Evolutionary conservation across 2,797 vertebrate species (phyloP).

Genomic region (Morelia viridis): DNA sequence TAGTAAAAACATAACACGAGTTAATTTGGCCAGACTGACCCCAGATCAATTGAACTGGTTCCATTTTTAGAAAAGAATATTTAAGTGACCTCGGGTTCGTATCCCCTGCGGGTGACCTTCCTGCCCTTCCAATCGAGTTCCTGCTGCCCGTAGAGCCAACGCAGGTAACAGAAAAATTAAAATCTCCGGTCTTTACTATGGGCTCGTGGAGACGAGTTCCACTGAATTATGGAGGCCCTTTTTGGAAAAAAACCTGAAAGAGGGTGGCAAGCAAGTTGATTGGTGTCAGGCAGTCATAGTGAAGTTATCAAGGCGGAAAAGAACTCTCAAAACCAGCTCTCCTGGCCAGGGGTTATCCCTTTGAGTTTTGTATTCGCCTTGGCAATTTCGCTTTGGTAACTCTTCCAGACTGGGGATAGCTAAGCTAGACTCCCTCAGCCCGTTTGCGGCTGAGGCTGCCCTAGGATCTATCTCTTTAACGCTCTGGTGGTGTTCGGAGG

Average conservation of each 20-base stretch:
- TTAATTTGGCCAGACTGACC: background rate
- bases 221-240: background rate
- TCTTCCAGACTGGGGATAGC: background rate
- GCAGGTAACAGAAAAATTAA: background rate
- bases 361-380: background rate
- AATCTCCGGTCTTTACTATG: background rate
- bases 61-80: slow-evolving; percentile 16
- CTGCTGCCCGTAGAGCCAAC: background rate
- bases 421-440: background rate
- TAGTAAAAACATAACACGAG: background rate
- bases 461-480: background rate
- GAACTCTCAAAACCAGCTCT: background rate
- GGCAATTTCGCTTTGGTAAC: background rate
- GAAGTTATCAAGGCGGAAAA: background rate
- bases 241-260: background rate
- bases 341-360: background rate
- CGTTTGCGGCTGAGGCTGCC: background rate
- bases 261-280: background rate
- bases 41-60: background rate
- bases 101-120: background rate
- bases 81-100: background rate
- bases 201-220: background rate
- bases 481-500: background rate
- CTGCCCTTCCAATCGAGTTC: background rate
- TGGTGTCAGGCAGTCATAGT: background rate